A percentile compares a stretch with the other conserved stretches of the same genome.
phyloP scores from a whole-genome alignment of 2,113 vertebrate species.

The Hippocampus barbouri region DNA sequence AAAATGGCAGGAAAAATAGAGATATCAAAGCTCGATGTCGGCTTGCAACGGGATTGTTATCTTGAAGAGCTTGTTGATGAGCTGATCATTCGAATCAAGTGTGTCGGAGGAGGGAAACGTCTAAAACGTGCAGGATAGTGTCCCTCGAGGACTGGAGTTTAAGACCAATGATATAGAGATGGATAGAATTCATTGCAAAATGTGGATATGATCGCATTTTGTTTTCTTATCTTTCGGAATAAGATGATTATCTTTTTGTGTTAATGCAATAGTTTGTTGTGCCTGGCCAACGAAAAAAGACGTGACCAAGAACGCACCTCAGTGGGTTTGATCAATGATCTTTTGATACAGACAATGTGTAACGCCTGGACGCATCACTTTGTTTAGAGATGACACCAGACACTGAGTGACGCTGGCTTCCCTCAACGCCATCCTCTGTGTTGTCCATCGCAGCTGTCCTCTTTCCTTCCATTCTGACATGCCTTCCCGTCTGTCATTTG shows the following conservation, averaged over 20 bases:
- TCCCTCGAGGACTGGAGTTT: no score
- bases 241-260: neutral
- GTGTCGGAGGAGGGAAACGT: no score
- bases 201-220: no score
- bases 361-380: constrained; percentile 23
- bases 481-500: neutral
- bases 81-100: no score
- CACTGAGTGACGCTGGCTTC: constrained; percentile 13
- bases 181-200: no score
- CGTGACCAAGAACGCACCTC: neutral
- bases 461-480: neutral
- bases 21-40: no score
- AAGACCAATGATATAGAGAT: no score
- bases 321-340: neutral
- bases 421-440: neutral
- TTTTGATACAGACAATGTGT: constrained; percentile 1
- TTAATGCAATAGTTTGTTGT: neutral
- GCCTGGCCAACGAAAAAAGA: neutral
- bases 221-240: neutral
- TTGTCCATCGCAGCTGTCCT: neutral
- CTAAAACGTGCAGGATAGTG: no score
- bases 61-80: no score
- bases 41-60: no score
- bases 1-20: no score
- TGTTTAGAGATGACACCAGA: constrained; percentile 21